Base-by-base conservation (phyloP, 2,113 vertebrate genomes). In the Cynocephalus volans region DNA sequence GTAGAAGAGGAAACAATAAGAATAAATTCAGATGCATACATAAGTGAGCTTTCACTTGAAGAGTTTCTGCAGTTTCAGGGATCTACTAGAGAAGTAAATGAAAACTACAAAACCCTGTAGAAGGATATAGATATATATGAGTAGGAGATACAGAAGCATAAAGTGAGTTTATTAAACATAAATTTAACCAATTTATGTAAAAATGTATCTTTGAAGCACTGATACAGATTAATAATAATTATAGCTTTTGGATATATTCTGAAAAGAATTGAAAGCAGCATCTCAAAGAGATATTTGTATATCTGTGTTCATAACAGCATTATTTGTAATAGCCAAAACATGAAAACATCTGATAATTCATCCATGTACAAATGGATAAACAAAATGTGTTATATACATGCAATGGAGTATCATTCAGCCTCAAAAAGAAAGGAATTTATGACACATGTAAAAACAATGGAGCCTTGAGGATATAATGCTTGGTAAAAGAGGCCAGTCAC, bases 381-480 rank as follows among this genome's bases (percentile, higher is more conserved):
- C 8, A 52, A 64, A 52, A 50, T 19, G 5, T 33, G 10, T 6
- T 24, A 15, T 24, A 33, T 75, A 23, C 18, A 48, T 88, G 28
- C 31, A 62, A 33, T 50, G 23, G 31, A 73, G 14, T 28, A 52
- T 31, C 5, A 62, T 28, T 83, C 31, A 31, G 3, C 33, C 31
- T 52, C 19, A 31, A 5, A 75, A 73, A 52, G 3, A 11, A 19
- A 52, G 21, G 3, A 6, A 8, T 15, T 28, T 26, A 21, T 33
- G 15, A 62, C 6, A 15, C 23, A 62, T 31, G 21, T 0, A 14
- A 28, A 3, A 12, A 62, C 1, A 8, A 6, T 14, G 56, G 41
- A 72, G 10, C 3, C 45, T 72, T 73, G 90, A 72, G n/a, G 45
- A 54, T 2, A 13, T 50, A n/a, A 60, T 70, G 28, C 41, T 60